phyloP scores from a whole-genome alignment of 2,797 vertebrate genomes.

The Pygocentrus nattereri region DNA sequence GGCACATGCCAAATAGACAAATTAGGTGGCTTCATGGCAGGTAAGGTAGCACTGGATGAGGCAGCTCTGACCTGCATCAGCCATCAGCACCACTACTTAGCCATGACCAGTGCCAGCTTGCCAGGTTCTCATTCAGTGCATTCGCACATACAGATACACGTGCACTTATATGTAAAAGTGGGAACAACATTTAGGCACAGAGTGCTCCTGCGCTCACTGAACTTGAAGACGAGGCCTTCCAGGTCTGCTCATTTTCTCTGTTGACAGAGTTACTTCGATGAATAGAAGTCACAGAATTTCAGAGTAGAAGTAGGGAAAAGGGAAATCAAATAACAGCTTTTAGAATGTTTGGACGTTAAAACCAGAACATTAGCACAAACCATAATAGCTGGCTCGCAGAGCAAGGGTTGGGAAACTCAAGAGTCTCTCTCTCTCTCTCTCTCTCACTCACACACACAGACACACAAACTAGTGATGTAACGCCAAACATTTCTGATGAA shows the following conservation, averaged over 20 bases:
- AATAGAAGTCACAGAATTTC: conserved; percentile 77
- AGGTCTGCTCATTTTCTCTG: conserved; percentile 72
- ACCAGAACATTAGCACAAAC: conserved; percentile 87
- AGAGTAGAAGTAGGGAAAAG: conserved; percentile 77
- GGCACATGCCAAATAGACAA: no score
- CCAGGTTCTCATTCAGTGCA: no score
- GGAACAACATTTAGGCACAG: conserved; percentile 23
- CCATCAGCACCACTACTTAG: no score
- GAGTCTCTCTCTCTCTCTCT: conserved; percentile 69
- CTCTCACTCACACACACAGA: conserved; percentile 58
- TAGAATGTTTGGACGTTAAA: conserved; percentile 85
- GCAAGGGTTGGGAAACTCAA: conserved; percentile 71
- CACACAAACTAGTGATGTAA: conserved; percentile 83
- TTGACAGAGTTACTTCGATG: conserved; percentile 73
- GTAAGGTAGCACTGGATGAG: no score
- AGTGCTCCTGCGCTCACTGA: conserved; percentile 10
- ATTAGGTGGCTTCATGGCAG: not conserved
- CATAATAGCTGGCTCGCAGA: conserved; percentile 82
- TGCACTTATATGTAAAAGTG: conserved; percentile 1
- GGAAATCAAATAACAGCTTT: conserved; percentile 83
- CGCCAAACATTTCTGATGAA: conserved; percentile 83
- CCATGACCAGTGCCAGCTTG: no score
- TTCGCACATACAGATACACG: no score
- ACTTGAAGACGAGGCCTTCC: conserved; percentile 66
- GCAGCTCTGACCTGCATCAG: no score